These are phyloP conservation scores for Oxycera nigricornis DNA, from an alignment of 2,888 invertebrate species.

Conservation along the genomic window DNA sequence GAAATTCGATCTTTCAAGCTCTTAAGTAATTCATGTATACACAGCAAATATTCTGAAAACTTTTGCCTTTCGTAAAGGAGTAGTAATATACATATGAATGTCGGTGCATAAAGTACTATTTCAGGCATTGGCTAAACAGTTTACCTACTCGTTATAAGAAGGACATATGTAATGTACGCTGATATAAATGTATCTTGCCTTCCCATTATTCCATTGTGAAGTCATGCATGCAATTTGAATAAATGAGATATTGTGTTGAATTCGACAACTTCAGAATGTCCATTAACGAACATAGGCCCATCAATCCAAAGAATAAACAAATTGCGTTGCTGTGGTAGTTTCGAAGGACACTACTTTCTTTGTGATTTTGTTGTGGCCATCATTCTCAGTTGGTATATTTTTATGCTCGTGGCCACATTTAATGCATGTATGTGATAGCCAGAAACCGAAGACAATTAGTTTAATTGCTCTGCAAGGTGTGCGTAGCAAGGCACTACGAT, in stretches of 20 bases:
- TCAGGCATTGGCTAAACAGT: too few species aligned
- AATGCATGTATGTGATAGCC: conserved; percentile 37
- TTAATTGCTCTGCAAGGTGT: conserved; percentile 38
- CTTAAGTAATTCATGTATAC: too few species aligned
- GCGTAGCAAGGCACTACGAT: conserved; percentile 21
- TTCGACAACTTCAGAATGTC: conserved; percentile 37
- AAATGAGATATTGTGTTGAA: conserved; percentile 38
- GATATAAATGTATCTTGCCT: too few species aligned
- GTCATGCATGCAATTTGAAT: conserved; percentile 42
- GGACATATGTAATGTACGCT: too few species aligned
- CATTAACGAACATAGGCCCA: conserved; percentile 33
- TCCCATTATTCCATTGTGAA: too few species aligned
- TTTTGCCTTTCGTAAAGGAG: too few species aligned
- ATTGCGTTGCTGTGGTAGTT: conserved; percentile 12
- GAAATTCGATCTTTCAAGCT: too few species aligned
- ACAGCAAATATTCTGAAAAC: too few species aligned
- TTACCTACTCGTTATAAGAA: too few species aligned
- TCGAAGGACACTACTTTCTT: conserved; percentile 32
- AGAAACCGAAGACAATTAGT: conserved; percentile 39
- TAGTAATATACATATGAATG: too few species aligned
- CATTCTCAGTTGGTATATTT: conserved; percentile 2
- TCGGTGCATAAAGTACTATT: too few species aligned
- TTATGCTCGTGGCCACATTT: conserved; percentile 16
- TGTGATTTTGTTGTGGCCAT: conserved; percentile 10
- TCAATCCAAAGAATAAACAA: conserved; percentile 15